These are phyloP conservation scores for Chrysodeixis includens DNA, from an alignment of 2,888 invertebrate species.

Conservation along the genomic window DNA sequence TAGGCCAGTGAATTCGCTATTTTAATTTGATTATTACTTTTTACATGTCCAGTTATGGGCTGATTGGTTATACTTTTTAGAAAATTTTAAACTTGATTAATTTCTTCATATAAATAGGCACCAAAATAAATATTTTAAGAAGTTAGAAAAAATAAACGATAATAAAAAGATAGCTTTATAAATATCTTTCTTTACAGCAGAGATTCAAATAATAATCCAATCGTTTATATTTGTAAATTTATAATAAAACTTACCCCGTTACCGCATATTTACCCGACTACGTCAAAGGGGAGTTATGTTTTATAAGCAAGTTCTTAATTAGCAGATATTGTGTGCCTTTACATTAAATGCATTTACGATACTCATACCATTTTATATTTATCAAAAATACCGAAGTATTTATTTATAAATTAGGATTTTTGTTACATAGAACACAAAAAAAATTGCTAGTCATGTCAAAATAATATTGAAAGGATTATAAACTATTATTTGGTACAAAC, in stretches of 20 bases:
- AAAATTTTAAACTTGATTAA: no score
- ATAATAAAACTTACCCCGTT: conserved; percentile 1
- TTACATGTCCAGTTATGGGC: no score
- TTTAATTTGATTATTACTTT: no score
- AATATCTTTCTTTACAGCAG: conserved; percentile 4
- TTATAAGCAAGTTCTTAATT: no score
- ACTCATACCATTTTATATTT: neutral
- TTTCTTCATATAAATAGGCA: no score
- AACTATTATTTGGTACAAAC: neutral
- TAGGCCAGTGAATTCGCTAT: no score
- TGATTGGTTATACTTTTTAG: no score
- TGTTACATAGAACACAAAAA: neutral
- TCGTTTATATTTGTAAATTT: neutral
- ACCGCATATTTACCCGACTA: neutral
- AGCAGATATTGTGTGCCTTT: neutral
- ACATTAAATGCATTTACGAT: neutral
- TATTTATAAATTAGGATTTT: neutral
- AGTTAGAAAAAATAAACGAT: neutral
- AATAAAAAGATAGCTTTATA: neutral
- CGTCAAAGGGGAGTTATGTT: neutral
- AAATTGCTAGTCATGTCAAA: no score
- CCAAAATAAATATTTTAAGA: no score
- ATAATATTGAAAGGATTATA: neutral
- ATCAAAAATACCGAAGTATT: no score
- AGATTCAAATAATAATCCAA: conserved; percentile 7